Percentiles rank a stretch among this genome's conserved stretches.
phyloP scores from a whole-genome alignment of 1,140 invertebrate genomes.

The Megalonaias nervosa region DNA sequence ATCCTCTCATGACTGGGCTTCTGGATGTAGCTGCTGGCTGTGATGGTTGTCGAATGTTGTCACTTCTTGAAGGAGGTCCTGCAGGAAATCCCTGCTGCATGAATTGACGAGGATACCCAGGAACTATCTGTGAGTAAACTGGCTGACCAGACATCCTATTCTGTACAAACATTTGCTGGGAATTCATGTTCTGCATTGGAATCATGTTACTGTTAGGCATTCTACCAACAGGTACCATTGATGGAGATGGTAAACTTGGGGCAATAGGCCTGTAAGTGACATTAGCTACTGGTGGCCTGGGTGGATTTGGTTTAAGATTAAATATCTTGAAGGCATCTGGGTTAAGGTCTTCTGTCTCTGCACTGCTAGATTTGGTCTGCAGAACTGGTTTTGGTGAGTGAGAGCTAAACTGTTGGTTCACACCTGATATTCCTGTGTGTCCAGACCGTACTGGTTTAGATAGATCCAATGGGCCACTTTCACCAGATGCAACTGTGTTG shows the following conservation, averaged over 20 bases:
- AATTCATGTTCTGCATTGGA: background rate
- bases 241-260: conserved; percentile 13
- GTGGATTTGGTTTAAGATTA: conserved; percentile 42
- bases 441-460: conserved; percentile 5
- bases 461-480: conserved; percentile 32
- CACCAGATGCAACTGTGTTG: background rate
- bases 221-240: conserved; percentile 20
- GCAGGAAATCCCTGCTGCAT: conserved; percentile 2
- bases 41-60: background rate
- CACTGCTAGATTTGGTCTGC: background rate
- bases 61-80: conserved; percentile 12
- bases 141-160: conserved; percentile 25
- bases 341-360: conserved; percentile 25
- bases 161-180: background rate
- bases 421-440: conserved; percentile 1
- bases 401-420: conserved; percentile 7
- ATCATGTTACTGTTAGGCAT: conserved; percentile 19
- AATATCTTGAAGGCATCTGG: conserved; percentile 53
- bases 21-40: background rate
- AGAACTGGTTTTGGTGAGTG: background rate
- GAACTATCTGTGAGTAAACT: conserved; percentile 18
- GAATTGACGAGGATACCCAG: background rate
- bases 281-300: conserved; percentile 2
- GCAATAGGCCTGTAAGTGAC: conserved; percentile 11
- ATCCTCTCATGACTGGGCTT: background rate